A percentile compares a stretch with the other conserved stretches of the same genome.
phyloP scores from a whole-genome alignment of 2,113 vertebrate genomes.

The Madoqua kirkii region DNA sequence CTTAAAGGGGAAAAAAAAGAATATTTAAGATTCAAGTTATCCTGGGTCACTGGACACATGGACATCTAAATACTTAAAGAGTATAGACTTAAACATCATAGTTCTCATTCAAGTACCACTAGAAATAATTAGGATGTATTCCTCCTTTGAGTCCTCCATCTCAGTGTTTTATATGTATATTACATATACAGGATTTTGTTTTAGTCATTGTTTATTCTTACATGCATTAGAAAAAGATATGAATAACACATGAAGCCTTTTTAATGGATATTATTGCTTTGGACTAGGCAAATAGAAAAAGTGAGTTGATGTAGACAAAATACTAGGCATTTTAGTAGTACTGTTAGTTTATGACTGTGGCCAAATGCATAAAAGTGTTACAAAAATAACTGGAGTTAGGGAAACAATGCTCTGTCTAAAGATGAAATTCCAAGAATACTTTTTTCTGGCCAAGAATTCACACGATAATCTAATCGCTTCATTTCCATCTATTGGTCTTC shows the following conservation, averaged over 20 bases:
- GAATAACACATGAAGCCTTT: not conserved
- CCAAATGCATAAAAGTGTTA: not conserved
- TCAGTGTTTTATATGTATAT: not conserved
- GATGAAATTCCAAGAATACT: not conserved
- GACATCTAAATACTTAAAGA: not conserved
- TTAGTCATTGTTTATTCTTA: constrained; percentile 9
- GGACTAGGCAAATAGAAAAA: not conserved
- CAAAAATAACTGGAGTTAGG: not conserved
- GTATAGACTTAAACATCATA: not conserved
- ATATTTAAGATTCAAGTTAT: constrained; percentile 23
- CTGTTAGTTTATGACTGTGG: not conserved
- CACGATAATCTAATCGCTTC: not conserved
- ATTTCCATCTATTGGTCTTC: not conserved
- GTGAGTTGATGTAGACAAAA: not conserved
- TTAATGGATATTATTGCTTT: not conserved
- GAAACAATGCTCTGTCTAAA: not conserved
- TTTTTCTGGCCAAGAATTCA: constrained; percentile 4
- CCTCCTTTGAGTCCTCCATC: not conserved
- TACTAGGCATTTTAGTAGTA: not conserved
- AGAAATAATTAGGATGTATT: not conserved
- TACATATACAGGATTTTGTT: not conserved
- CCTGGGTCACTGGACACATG: not conserved
- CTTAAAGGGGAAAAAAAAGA: not conserved
- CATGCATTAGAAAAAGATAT: not conserved
- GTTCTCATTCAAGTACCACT: constrained; percentile 7